These are phyloP conservation scores for Danio rerio DNA, from an alignment of 2,113 vertebrate genomes.

Conservation along the genomic window DNA sequence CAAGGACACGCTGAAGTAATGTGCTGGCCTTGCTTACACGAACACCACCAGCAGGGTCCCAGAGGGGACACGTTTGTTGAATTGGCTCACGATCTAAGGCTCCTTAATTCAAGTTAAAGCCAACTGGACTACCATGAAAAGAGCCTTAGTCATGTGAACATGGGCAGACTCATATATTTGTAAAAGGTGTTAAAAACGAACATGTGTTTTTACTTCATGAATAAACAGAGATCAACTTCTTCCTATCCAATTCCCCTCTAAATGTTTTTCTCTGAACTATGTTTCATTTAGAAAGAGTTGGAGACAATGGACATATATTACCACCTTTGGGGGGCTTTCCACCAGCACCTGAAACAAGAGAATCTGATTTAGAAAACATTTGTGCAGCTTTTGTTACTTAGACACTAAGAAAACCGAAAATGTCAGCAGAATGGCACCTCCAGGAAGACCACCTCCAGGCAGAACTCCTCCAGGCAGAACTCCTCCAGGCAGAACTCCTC, in stretches of 20 bases:
- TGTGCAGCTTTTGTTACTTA: neutral
- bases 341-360: slow-evolving; percentile 63
- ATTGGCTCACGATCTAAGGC: slow-evolving; percentile 50
- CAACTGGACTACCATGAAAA: slow-evolving; percentile 67
- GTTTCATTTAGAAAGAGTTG: neutral
- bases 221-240: slow-evolving; percentile 9
- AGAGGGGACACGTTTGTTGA: slow-evolving; percentile 32
- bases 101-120: slow-evolving; percentile 58
- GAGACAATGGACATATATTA: neutral
- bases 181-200: slow-evolving; percentile 10
- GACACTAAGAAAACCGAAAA: neutral
- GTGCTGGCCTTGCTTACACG: slow-evolving; percentile 53
- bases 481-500: slow-evolving; percentile 19
- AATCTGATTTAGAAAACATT: neutral
- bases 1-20: slow-evolving; percentile 49
- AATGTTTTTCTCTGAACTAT: slow-evolving; percentile 1
- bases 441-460: slow-evolving; percentile 11
- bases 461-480: slow-evolving; percentile 15
- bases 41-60: slow-evolving; percentile 32
- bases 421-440: neutral
- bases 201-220: slow-evolving; percentile 19
- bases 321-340: slow-evolving; percentile 65
- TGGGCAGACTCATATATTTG: neutral
- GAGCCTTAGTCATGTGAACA: slow-evolving; percentile 29
- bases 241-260: slow-evolving; percentile 17